Evolutionary conservation across 2,797 vertebrate species (phyloP), one percentile per base, ranked within the genome.

Genomic region (Alcedo quadribrachys): DNA sequence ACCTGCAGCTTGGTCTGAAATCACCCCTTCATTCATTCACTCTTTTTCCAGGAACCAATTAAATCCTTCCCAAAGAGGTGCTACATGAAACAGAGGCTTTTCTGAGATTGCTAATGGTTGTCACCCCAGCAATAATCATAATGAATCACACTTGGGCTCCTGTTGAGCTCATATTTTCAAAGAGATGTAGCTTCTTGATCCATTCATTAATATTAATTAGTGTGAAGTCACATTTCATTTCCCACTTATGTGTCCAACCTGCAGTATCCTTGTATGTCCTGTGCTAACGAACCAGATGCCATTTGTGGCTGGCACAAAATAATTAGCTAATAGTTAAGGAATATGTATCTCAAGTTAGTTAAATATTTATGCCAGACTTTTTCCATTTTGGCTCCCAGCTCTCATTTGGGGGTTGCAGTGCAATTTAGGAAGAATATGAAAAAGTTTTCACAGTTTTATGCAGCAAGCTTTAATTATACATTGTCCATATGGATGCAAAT

Each of bases 301-400:
- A 43, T 86, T 94, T 94, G 92, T 0, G 82, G 66, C 87, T 93
- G 89, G 87, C 94, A 94, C 62, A 86, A 81, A 96, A 94, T 96
- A 96, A 96, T 96, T 96, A 96, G 82, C 91, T 94, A 95, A 93
- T 95, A 95, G 89, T 94, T 94, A 84, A 93, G 62, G 92, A 94
- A 94, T 91, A 86, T 13, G 7, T 88, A 90, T 68, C 79, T 94
- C 79, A 82, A 92, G 88, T 93, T 93, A 91, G 87, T 95, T 95
- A 95, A 95, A 96, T 96, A 96, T 95, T 95, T 95, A 95, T 95
- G 90, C 84, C 85, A 94, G 92, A 90, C 65, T 90, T 94, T 76
- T 85, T 92, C 70, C 48, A 74, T 94, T 94, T 96, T 95, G 96
- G 96, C 93, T 94, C 37, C 69, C 78, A 89, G 83, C 90, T 91